Evolutionary conservation across 2,797 vertebrate genomes (phyloP).

Genomic region (Aldrovandia affinis): DNA sequence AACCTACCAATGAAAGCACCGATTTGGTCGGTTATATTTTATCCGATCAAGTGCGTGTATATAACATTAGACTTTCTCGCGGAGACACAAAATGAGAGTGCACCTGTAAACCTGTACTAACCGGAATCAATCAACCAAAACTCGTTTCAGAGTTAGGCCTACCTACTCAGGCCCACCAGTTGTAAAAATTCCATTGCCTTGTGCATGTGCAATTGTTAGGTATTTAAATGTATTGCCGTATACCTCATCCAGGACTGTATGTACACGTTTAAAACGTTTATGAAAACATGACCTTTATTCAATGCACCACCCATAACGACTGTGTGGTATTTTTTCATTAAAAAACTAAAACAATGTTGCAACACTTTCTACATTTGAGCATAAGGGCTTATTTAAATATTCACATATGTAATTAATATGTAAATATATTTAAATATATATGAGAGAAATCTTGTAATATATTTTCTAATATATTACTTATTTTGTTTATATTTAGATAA

Average conservation of each 20-base stretch:
- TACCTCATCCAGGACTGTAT: not conserved
- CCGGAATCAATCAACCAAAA: conserved; percentile 2
- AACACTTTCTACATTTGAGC: not conserved
- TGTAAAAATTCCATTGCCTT: not conserved
- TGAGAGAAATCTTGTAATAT: not conserved
- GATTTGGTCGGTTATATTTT: not conserved
- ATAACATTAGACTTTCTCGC: not conserved
- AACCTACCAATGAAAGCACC: not conserved
- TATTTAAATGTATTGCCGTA: not conserved
- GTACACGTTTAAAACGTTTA: not conserved
- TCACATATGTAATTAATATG: not conserved
- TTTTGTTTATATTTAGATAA: not conserved
- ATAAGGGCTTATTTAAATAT: not conserved
- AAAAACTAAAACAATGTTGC: too few species aligned
- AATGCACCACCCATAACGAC: not conserved
- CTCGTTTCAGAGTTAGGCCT: conserved; percentile 12
- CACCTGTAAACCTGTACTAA: conserved; percentile 6
- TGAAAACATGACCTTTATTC: not conserved
- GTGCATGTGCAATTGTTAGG: not conserved
- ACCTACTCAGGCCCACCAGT: not conserved
- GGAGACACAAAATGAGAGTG: not conserved
- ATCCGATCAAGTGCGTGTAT: not conserved
- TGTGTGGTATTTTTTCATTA: not conserved
- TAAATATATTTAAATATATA: not conserved
- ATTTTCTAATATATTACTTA: not conserved